phyloP scores from a whole-genome alignment of 1,140 invertebrate genomes.

The Atta texana region DNA sequence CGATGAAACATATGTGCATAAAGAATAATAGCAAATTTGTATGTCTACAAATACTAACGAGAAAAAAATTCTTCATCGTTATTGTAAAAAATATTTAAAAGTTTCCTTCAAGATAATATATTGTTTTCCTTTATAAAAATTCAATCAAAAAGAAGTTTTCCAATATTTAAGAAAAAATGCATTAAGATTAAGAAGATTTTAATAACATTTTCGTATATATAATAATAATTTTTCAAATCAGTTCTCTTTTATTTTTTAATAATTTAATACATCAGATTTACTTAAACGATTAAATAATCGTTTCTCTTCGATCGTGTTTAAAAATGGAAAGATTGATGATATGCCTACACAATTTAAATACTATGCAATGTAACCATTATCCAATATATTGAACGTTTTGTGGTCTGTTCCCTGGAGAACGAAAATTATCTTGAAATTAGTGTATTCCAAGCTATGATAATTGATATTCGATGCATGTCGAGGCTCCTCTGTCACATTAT shows the following conservation, averaged over 20 bases:
- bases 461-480: slow-evolving; percentile 72
- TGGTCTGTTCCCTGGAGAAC: slow-evolving; percentile 61
- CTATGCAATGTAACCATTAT: background rate
- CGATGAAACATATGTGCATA: background rate
- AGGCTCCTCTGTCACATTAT: slow-evolving; percentile 29
- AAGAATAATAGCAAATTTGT: background rate
- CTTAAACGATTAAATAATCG: background rate
- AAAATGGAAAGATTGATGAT: slow-evolving; percentile 7
- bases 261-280: background rate
- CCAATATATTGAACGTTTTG: slow-evolving; percentile 70
- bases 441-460: slow-evolving; percentile 68
- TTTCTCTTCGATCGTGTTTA: background rate
- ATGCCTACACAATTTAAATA: slow-evolving; percentile 50
- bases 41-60: background rate
- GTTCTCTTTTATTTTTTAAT: background rate
- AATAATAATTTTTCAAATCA: slow-evolving; percentile 5
- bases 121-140: background rate
- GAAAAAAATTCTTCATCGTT: background rate
- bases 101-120: background rate
- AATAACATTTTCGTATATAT: background rate
- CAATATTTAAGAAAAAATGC: background rate
- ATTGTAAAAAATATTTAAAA: background rate
- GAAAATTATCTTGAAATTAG: slow-evolving; percentile 76
- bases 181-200: background rate
- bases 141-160: background rate